Percentiles rank a stretch among this genome's conserved stretches.
These are phyloP conservation scores for Calidris pugnax DNA, from an alignment of 2,113 vertebrate species.

Conservation along the genomic window DNA sequence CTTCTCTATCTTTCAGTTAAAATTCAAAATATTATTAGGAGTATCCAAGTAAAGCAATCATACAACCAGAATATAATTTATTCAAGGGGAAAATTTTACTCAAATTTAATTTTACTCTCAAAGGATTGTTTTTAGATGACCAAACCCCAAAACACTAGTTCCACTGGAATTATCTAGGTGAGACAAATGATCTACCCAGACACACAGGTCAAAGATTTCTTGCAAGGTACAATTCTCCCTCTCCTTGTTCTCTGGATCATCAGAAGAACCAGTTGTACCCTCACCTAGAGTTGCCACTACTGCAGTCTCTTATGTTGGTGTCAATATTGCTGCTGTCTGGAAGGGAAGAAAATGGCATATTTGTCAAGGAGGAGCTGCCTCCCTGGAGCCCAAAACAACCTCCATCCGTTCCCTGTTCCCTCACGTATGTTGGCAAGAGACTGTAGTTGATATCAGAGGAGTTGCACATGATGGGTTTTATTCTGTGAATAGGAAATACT, in stretches of 20 bases:
- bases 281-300: neutral
- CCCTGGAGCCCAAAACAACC: neutral
- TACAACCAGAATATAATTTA: neutral
- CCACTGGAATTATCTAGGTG: neutral
- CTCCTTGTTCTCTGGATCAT: neutral
- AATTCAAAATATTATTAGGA: neutral
- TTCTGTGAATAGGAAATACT: constrained; percentile 40
- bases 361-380: neutral
- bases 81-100: neutral
- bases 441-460: neutral
- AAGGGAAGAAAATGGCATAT: neutral
- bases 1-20: neutral
- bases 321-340: neutral
- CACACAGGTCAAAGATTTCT: neutral
- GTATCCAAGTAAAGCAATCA: neutral
- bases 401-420: neutral
- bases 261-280: neutral
- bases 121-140: neutral
- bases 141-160: neutral
- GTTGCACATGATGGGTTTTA: constrained; percentile 46
- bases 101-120: neutral
- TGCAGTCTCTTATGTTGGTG: neutral
- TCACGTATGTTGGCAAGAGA: neutral
- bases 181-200: neutral
- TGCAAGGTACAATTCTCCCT: neutral